Evolutionary conservation across 1,140 invertebrate genomes (phyloP), one percentile per base, ranked within the genome.

Genomic region (Penaeus chinensis): DNA sequence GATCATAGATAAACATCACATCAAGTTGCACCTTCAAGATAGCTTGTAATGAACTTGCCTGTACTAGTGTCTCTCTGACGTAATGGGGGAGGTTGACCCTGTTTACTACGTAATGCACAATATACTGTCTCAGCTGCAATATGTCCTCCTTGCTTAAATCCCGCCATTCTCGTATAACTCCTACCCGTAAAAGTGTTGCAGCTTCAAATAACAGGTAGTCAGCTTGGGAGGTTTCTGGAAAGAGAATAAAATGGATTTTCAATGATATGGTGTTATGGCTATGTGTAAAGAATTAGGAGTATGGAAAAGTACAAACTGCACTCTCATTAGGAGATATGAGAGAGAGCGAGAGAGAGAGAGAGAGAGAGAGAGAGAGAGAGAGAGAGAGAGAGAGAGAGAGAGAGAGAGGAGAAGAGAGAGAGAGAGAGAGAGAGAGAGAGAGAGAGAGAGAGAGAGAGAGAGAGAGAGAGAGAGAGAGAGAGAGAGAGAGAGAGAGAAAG

Each of bases 121-220:
- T 93, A 92, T 97, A 98, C 90, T 96, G 94, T 89, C 95, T 93
- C n/a, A 97, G 92, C 20, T 95, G 94, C 74, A 94, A 93, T 76
- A 96, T 95, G 92, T 96, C 95, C 82, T 93, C 93, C 85, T 94
- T 93, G 60, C 93, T 92, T 62, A 98, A 90, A 89, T 94, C 92
- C 24, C 93, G 92, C 97, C 97, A 98, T 93, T 98, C 96, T 92
- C 95, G 93, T 78, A 98, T 95, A 13, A 98, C 92, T 47, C 96
- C 95, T 90, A 95, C 94, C 92, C 97, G 97, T 84, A 98, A 92
- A n/a, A 97, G 94, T 84, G 95, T 95, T 11, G 95, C 96, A 89
- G 96, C 94, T 93, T 98, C 97, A 93, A 97, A 98, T 77, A 97
- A 91, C 11, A 98, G 96, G 93, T 96, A 97, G 91, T 96, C 96